Conservation (phyloP, 2,888 invertebrate species). For the Leptinotarsa rubiginosa region DNA sequence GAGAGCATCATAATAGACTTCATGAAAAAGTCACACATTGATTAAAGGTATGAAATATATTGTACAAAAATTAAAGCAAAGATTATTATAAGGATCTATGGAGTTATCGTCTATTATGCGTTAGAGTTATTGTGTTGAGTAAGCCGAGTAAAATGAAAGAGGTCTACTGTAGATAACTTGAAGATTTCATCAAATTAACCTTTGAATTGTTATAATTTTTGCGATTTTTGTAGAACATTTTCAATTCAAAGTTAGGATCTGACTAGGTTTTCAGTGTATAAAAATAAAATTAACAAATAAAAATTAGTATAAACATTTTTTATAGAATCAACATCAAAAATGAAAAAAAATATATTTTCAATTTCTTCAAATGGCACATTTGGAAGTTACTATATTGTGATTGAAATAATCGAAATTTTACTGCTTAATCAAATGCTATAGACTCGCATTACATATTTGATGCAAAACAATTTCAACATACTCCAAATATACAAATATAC, state of each 20-base stretch:
- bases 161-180: too few species aligned
- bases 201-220: neutral
- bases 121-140: too few species aligned
- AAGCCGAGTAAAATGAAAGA: too few species aligned
- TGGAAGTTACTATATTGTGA: neutral
- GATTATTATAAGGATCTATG: too few species aligned
- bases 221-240: too few species aligned
- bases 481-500: too few species aligned
- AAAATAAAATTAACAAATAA: neutral
- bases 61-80: neutral
- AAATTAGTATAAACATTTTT: neutral
- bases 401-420: too few species aligned
- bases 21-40: neutral
- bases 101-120: too few species aligned
- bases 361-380: slow-evolving; percentile 9
- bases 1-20: neutral
- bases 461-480: too few species aligned
- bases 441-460: too few species aligned
- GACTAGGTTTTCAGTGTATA: slow-evolving; percentile 10
- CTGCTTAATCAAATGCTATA: too few species aligned
- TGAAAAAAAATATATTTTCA: neutral
- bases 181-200: neutral
- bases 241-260: neutral
- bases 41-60: neutral
- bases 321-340: neutral